A percentile compares a stretch with the other conserved stretches of the same genome.
These are phyloP conservation scores for Scaptomyza caliginosa DNA, from an alignment of 2,888 invertebrate genomes.

Conservation along the genomic window DNA sequence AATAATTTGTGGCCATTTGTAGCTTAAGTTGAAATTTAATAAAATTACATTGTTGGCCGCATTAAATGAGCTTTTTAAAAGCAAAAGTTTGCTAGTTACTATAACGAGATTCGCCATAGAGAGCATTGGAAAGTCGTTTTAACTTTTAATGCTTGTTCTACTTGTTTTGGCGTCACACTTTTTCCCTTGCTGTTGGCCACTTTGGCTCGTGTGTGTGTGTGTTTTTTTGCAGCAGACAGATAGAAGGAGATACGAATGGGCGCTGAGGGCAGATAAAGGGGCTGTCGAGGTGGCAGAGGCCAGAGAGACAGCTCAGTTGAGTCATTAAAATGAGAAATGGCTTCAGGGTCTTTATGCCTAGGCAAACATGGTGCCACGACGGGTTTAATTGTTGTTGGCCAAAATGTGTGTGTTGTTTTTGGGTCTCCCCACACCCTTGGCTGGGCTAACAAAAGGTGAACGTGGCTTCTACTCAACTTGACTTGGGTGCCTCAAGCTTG, in stretches of 20 bases:
- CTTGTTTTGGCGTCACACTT: slow-evolving; percentile 20
- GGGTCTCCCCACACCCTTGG: slow-evolving; percentile 26
- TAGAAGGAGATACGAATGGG: slow-evolving; percentile 36
- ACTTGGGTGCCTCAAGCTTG: slow-evolving; percentile 41
- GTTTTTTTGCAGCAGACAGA: slow-evolving; percentile 36
- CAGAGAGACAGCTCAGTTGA: slow-evolving; percentile 63
- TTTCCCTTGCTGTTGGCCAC: slow-evolving; percentile 49
- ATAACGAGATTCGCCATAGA: no score
- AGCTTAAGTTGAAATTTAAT: neutral
- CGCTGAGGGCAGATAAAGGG: neutral
- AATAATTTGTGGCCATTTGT: slow-evolving; percentile 2
- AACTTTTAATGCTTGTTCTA: slow-evolving; percentile 13
- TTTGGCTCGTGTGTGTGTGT: slow-evolving; percentile 33
- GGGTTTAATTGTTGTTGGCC: slow-evolving; percentile 70
- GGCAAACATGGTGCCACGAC: slow-evolving; percentile 62
- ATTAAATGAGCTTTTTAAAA: neutral
- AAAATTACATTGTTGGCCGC: neutral
- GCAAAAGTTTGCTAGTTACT: neutral
- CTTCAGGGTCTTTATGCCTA: slow-evolving; percentile 62
- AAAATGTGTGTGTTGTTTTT: slow-evolving; percentile 42
- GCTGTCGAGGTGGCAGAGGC: neutral
- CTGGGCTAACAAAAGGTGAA: slow-evolving; percentile 26
- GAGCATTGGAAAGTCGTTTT: slow-evolving; percentile 18
- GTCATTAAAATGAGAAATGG: slow-evolving; percentile 77
- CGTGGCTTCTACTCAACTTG: slow-evolving; percentile 46